phyloP scores from a whole-genome alignment of 2,113 vertebrate species.

The Anoura caudifer region DNA sequence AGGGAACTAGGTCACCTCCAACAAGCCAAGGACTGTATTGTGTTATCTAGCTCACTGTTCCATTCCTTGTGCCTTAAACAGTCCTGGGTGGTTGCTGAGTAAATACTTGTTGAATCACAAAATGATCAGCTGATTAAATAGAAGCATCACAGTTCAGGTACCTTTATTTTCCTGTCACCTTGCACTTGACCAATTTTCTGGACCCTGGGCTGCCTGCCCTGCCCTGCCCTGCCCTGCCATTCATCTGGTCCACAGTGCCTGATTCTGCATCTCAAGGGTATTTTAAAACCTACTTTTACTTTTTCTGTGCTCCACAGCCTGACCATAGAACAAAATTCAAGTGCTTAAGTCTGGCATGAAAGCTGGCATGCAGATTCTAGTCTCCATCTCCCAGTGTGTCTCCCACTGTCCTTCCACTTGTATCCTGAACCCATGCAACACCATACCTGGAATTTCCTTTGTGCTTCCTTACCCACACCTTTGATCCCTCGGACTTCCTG shows the following conservation, averaged over 20 bases:
- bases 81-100: background rate
- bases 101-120: background rate
- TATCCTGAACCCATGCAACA: background rate
- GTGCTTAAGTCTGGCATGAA: background rate
- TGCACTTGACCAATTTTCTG: background rate
- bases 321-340: background rate
- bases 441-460: background rate
- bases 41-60: background rate
- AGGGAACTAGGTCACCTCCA: background rate
- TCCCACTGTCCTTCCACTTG: background rate
- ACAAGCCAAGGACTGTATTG: background rate
- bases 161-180: background rate
- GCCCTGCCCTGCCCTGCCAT: background rate
- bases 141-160: background rate
- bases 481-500: background rate
- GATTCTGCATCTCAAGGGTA: background rate
- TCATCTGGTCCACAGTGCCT: background rate
- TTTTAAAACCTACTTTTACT: background rate
- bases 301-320: background rate
- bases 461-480: background rate
- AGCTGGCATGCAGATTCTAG: background rate
- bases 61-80: background rate
- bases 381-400: background rate
- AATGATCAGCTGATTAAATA: background rate
- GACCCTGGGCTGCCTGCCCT: background rate